Conservation (phyloP, 2,888 invertebrate species). For the Drosophila anceps region DNA sequence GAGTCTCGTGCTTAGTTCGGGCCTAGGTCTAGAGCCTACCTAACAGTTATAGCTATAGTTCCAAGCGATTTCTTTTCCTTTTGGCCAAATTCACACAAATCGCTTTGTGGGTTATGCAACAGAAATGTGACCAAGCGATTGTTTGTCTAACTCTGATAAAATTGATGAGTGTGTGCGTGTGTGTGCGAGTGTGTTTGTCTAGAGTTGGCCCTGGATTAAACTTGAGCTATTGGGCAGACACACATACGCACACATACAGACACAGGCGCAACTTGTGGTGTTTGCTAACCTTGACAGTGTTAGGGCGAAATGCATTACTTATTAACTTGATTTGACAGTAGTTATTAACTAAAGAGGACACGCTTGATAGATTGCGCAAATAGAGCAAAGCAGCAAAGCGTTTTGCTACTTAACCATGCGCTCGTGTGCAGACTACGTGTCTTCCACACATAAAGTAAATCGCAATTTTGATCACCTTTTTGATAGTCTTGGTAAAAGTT, state of each 20-base stretch:
- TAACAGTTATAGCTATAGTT: constrained; percentile 6
- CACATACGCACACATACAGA: constrained; percentile 5
- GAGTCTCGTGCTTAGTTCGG: constrained; percentile 75
- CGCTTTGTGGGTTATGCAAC: constrained; percentile 58
- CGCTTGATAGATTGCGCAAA: constrained; percentile 48
- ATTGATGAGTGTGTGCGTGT: constrained; percentile 48
- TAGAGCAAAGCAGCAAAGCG: constrained; percentile 21
- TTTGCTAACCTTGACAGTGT: constrained; percentile 44
- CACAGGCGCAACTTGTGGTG: constrained; percentile 8
- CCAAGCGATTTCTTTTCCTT: constrained; percentile 42
- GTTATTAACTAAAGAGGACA: constrained; percentile 44
- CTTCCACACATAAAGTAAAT: background rate
- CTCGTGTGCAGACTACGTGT: background rate
- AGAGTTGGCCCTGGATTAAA: constrained; percentile 60
- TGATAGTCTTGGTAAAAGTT: background rate
- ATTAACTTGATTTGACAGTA: constrained; percentile 28
- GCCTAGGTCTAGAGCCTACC: constrained; percentile 34
- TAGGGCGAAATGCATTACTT: constrained; percentile 38
- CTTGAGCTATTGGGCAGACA: constrained; percentile 58
- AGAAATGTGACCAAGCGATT: constrained; percentile 64
- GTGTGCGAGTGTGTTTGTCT: constrained; percentile 24
- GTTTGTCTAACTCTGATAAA: constrained; percentile 56
- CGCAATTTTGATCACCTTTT: too few species aligned
- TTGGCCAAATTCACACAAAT: constrained; percentile 38
- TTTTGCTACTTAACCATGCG: background rate